phyloP scores from a whole-genome alignment of 2,113 vertebrate species.

The Neogale vison region DNA sequence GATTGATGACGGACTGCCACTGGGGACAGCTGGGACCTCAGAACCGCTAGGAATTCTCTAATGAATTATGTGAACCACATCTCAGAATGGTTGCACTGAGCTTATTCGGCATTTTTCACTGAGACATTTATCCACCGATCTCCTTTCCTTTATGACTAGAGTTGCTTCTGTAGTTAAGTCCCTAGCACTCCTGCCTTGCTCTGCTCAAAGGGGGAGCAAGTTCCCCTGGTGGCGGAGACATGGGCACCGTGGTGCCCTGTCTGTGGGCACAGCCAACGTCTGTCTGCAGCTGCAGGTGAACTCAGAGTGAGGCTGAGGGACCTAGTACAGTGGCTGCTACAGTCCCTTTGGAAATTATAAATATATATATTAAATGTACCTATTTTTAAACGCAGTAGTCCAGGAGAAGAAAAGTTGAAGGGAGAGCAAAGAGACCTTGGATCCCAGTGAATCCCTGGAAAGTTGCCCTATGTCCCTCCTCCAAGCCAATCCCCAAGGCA shows the following conservation, averaged over 20 bases:
- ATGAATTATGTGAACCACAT: neutral
- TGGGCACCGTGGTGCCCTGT: accelerated
- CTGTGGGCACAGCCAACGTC: neutral
- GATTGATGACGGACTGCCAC: neutral
- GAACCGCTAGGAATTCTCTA: neutral
- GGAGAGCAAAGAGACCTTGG: neutral
- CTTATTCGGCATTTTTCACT: neutral
- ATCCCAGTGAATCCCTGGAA: neutral
- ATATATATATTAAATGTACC: neutral
- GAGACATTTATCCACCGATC: neutral
- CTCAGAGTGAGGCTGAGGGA: neutral
- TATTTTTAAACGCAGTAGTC: neutral
- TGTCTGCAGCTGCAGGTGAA: accelerated
- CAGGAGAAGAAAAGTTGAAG: neutral
- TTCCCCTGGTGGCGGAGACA: accelerated
- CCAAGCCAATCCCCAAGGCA: neutral
- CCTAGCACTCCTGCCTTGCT: neutral
- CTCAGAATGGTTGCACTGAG: neutral
- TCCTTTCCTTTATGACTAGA: neutral
- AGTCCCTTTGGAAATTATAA: neutral
- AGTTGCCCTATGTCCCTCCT: neutral
- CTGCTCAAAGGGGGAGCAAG: neutral
- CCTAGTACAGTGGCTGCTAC: neutral
- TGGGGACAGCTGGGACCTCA: neutral
- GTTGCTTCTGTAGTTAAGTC: neutral